Evolutionary conservation across 2,797 vertebrate species (phyloP), one percentile per base, ranked within the genome.

Genomic region (Sebastes cheni): DNA sequence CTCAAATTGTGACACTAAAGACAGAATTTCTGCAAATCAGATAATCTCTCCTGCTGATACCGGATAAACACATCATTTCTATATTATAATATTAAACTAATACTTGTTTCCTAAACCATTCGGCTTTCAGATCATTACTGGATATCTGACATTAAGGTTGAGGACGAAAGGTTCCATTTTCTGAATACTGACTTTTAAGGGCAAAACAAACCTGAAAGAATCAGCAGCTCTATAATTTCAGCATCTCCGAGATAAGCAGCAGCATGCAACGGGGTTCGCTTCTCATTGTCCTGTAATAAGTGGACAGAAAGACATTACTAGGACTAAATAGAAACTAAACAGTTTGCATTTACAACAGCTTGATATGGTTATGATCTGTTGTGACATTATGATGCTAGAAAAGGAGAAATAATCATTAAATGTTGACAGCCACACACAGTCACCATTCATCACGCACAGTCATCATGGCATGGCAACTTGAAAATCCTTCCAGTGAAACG

Each of bases 171-270:
- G 20, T 62, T 50, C 12, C 18, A 22, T 9, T 64, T 55, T 55
- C 25, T 56, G 12, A 32, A 67, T 30, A 23, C 8, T 29, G 13
- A 23, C 4, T 27, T 32, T 5, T 50, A 50, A 76, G 12, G 39
- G n/a, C 16, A 8, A 85, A 72, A 79, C 79, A 81, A 96, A 99
- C 98, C 98, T 96, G 98, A 99, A 94, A 99, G 96, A 95, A 99
- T 97, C 94, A 99, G 97, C 90, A 99, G 96, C 93, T 99, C 98
- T 89, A 99, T 97, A 91, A 99, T 98, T 96, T 99, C 98, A 91
- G 98, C 97, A 93, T 99, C 98, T 94, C 98, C 98, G 59, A 99
- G 97, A 94, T 99, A 99, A 61, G 98, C 96, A 93, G 98, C 98
- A 92, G 98, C 98, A 90, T 99, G 98, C 84, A 99, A 93, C 34